These are phyloP conservation scores for Epinotia brunnichana DNA, from an alignment of 2,888 invertebrate genomes.

Conservation along the genomic window DNA sequence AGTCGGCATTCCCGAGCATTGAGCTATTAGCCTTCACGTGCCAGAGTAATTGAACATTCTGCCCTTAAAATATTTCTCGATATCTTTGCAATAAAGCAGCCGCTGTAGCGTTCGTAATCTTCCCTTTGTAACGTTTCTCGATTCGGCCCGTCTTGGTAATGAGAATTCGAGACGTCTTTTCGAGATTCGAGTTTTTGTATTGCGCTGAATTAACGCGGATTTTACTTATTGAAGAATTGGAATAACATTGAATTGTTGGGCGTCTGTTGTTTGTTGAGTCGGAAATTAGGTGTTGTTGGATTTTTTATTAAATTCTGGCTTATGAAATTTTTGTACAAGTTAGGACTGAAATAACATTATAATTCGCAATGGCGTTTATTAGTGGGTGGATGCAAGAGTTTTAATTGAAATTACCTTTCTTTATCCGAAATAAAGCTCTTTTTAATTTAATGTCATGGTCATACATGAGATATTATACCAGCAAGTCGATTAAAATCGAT, in stretches of 20 bases:
- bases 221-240: constrained; percentile 44
- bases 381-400: no score
- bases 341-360: not conserved
- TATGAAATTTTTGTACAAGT: not conserved
- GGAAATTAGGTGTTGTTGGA: constrained; percentile 16
- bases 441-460: no score
- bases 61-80: constrained; percentile 65
- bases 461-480: no score
- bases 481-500: no score
- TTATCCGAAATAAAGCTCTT: no score
- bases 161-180: constrained; percentile 68
- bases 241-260: constrained; percentile 33
- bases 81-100: constrained; percentile 57
- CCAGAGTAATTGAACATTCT: constrained; percentile 73
- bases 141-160: constrained; percentile 56
- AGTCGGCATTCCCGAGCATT: constrained; percentile 58
- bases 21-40: constrained; percentile 60
- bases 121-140: constrained; percentile 53
- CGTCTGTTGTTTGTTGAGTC: constrained; percentile 35
- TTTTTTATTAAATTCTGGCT: not conserved
- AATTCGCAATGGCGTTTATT: not conserved
- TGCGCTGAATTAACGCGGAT: constrained; percentile 51
- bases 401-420: no score
- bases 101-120: constrained; percentile 66
- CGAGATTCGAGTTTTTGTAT: constrained; percentile 62